phyloP scores from a whole-genome alignment of 2,888 invertebrate species.

The Nomada ferruginata region DNA sequence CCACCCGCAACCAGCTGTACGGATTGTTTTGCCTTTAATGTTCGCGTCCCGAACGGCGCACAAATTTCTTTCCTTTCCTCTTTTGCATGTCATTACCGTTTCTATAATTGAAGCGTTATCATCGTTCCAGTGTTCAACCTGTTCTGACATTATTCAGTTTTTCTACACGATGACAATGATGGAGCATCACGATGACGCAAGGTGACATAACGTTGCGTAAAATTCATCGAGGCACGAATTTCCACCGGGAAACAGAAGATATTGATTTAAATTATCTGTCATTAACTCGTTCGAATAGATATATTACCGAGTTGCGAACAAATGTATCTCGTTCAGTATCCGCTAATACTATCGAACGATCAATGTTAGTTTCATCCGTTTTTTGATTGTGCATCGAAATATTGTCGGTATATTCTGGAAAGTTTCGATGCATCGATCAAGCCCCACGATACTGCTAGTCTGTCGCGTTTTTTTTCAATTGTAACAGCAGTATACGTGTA shows the following conservation, averaged over 20 bases:
- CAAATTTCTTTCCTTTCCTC: not conserved
- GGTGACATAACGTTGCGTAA: constrained; percentile 36
- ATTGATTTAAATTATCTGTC: not conserved
- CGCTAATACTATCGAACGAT: too few species aligned
- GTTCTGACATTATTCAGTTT: not conserved
- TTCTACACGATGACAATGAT: not conserved
- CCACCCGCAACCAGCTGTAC: constrained; percentile 29
- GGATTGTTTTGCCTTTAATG: constrained; percentile 3
- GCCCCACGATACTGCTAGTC: too few species aligned
- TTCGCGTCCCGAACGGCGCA: not conserved
- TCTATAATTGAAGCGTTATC: constrained; percentile 11
- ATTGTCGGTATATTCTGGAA: too few species aligned
- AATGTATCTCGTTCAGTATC: too few species aligned
- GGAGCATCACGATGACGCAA: not conserved
- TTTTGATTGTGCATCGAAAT: too few species aligned
- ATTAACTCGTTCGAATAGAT: not conserved
- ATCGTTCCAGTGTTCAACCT: not conserved
- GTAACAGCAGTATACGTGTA: too few species aligned
- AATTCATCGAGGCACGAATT: constrained; percentile 3
- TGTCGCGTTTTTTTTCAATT: too few species aligned
- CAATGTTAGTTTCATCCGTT: too few species aligned
- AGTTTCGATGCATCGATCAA: too few species aligned
- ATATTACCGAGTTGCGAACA: too few species aligned
- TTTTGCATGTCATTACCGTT: too few species aligned
- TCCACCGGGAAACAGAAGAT: not conserved